Percentiles rank a stretch among this genome's conserved stretches.
Conservation (phyloP, 2,113 vertebrate species). For the Corythornis vintsioides region DNA sequence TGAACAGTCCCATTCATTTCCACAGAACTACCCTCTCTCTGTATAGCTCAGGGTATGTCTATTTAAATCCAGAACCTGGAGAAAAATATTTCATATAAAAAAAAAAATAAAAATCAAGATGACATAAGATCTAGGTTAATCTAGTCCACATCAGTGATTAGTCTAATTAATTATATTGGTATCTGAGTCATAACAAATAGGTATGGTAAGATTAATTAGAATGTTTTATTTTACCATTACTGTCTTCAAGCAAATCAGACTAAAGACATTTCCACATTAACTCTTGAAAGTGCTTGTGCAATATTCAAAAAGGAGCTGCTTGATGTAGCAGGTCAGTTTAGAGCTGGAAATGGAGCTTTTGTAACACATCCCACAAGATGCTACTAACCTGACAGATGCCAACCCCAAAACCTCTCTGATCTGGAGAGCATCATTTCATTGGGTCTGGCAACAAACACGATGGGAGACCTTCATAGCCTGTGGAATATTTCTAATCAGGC, state of each 20-base stretch:
- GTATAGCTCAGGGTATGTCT: neutral
- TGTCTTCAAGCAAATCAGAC: neutral
- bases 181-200: neutral
- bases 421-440: conserved; percentile 5
- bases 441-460: conserved; percentile 59
- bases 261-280: neutral
- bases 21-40: neutral
- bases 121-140: neutral
- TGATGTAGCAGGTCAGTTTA: conserved; percentile 29
- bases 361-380: neutral
- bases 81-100: neutral
- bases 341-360: neutral
- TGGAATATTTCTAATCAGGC: conserved; percentile 64
- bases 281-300: conserved; percentile 9
- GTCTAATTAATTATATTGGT: neutral
- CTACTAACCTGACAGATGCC: neutral
- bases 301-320: conserved; percentile 1
- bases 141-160: neutral
- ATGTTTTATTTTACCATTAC: neutral
- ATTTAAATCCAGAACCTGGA: neutral
- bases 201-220: neutral
- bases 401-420: neutral
- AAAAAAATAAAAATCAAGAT: neutral
- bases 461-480: conserved; percentile 50
- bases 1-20: neutral